Evolutionary conservation across 1,140 invertebrate species (phyloP).

Genomic region (Aporrectodea caliginosa): DNA sequence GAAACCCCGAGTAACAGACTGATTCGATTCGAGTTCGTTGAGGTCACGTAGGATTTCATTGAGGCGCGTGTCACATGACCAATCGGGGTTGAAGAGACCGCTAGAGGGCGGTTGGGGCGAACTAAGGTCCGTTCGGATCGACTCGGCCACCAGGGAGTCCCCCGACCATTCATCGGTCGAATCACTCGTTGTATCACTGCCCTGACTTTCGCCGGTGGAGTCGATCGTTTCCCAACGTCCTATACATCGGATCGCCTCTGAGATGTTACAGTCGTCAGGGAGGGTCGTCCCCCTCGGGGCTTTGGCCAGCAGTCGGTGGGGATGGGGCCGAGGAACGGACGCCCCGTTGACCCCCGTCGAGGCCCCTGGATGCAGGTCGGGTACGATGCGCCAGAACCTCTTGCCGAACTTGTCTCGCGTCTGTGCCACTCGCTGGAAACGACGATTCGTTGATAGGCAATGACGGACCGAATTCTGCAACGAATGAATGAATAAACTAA

Average conservation of each 20-base stretch:
- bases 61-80: not conserved
- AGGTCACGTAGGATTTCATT: not conserved
- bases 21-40: not conserved
- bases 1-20: not conserved
- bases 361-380: not conserved
- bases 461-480: slow-evolving; percentile 23
- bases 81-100: not conserved
- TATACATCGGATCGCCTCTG: not conserved
- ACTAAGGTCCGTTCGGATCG: not conserved
- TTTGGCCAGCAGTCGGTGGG: too few species aligned
- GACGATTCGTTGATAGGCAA: slow-evolving; percentile 4
- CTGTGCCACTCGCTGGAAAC: slow-evolving; percentile 8
- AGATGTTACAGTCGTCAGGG: not conserved
- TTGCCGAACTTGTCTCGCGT: slow-evolving; percentile 6
- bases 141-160: not conserved
- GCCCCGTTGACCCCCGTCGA: not conserved
- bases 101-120: not conserved
- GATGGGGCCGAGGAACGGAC: too few species aligned
- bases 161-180: too few species aligned
- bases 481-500: too few species aligned
- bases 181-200: not conserved
- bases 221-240: not conserved
- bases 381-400: slow-evolving; percentile 1
- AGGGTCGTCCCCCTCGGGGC: too few species aligned
- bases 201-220: not conserved